Conservation (phyloP, 2,113 vertebrate genomes). For the Takifugu bimaculatus region DNA sequence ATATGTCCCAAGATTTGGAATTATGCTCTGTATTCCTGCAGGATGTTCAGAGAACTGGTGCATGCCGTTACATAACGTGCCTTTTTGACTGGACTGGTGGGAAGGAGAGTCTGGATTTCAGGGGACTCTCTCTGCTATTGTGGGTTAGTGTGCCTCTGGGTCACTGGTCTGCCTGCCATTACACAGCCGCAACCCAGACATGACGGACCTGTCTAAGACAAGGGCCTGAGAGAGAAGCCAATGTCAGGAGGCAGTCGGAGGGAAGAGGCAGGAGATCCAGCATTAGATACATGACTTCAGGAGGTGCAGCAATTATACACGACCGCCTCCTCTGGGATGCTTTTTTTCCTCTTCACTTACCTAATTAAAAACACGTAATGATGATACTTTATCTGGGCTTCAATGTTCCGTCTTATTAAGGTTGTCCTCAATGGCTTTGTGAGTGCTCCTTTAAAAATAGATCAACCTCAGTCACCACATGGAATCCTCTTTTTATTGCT, state of each 20-base stretch:
- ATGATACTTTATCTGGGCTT: slow-evolving; percentile 75
- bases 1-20: too few species aligned
- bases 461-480: slow-evolving; percentile 44
- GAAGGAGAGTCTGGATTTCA: slow-evolving; percentile 4
- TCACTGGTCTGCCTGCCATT: slow-evolving; percentile 60
- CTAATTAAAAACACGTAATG: slow-evolving; percentile 80
- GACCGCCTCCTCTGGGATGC: slow-evolving; percentile 58
- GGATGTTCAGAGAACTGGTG: too few species aligned
- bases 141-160: slow-evolving; percentile 70
- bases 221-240: slow-evolving; percentile 62
- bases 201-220: slow-evolving; percentile 63
- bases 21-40: neutral
- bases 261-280: slow-evolving; percentile 44
- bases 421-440: slow-evolving; percentile 66
- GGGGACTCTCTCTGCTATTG: slow-evolving; percentile 48
- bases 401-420: slow-evolving; percentile 74
- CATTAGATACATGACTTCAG: slow-evolving; percentile 23
- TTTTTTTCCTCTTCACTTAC: slow-evolving; percentile 50
- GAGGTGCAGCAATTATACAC: slow-evolving; percentile 59
- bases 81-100: neutral
- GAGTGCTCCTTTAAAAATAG: slow-evolving; percentile 69
- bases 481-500: too few species aligned
- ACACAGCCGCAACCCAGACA: slow-evolving; percentile 48
- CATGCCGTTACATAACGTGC: too few species aligned
- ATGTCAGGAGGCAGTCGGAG: slow-evolving; percentile 55